These are phyloP conservation scores for Drosophila kambysellisi DNA, from an alignment of 2,888 invertebrate genomes.

Conservation along the genomic window DNA sequence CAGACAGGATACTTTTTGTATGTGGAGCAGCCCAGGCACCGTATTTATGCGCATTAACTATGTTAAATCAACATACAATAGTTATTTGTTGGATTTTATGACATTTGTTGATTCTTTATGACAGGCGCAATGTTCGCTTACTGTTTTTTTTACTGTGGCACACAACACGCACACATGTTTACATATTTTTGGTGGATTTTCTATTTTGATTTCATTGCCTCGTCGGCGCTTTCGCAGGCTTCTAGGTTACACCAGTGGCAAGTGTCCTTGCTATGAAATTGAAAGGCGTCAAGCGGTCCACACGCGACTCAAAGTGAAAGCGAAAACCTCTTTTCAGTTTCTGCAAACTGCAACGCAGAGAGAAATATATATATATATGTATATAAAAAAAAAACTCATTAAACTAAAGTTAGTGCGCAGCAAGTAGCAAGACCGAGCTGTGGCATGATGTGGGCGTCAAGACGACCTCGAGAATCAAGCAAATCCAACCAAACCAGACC, in stretches of 20 bases:
- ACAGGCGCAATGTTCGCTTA: conserved; percentile 42
- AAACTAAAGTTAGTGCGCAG: conserved; percentile 64
- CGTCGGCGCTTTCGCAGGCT: conserved; percentile 25
- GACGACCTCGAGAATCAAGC: conserved; percentile 55
- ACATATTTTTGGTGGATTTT: conserved; percentile 5
- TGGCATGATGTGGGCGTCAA: conserved; percentile 36
- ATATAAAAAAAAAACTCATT: conserved; percentile 62
- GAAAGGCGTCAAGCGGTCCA: conserved; percentile 59
- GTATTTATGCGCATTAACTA: conserved; percentile 71
- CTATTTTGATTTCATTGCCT: conserved; percentile 20
- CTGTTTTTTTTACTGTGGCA: conserved; percentile 28
- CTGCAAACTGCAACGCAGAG: conserved; percentile 73
- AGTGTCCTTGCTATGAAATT: conserved; percentile 63
- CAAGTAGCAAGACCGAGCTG: conserved; percentile 3
- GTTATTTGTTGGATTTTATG: conserved; percentile 68
- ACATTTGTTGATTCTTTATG: conserved; percentile 64
- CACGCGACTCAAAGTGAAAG: conserved; percentile 59
- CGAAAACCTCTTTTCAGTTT: conserved; percentile 23
- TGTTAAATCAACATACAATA: conserved; percentile 71
- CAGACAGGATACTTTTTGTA: conserved; percentile 38
- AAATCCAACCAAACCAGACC: conserved; percentile 32
- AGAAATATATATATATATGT: conserved; percentile 44
- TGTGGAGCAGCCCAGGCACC: background rate
- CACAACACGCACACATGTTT: conserved; percentile 6
- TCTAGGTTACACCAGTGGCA: conserved; percentile 44